Percentiles rank a stretch among this genome's conserved stretches.
Conservation (phyloP, 2,113 vertebrate species). For the Pogonocichla stellata region DNA sequence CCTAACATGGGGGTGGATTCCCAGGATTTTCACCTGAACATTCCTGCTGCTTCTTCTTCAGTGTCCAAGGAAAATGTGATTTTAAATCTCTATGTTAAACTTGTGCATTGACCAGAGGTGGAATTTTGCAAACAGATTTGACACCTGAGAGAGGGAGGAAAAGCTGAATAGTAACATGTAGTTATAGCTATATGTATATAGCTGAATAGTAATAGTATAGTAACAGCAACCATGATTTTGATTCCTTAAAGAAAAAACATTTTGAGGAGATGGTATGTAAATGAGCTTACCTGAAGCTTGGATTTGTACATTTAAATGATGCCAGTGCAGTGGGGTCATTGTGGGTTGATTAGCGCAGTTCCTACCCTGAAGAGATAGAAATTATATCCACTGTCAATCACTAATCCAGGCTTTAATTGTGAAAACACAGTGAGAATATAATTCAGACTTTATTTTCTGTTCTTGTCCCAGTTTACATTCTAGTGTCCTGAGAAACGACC, state of each 20-base stretch:
- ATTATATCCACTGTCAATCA: background rate
- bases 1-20: fast-evolving
- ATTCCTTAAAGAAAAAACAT: background rate
- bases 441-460: background rate
- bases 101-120: background rate
- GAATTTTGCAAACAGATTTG: background rate
- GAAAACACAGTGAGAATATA: background rate
- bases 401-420: background rate
- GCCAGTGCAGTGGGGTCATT: background rate
- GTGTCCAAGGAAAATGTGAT: background rate
- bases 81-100: background rate
- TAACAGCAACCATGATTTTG: background rate
- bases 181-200: no score
- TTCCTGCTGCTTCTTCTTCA: background rate
- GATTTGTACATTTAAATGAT: background rate
- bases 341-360: background rate
- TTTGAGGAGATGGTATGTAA: background rate
- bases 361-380: background rate
- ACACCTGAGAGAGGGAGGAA: background rate
- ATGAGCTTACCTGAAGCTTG: background rate
- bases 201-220: no score
- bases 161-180: no score
- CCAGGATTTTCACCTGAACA: background rate
- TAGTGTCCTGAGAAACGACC: slow-evolving; percentile 85
- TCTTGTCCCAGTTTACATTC: slow-evolving; percentile 84